These are phyloP conservation scores for Plecturocebus donacophilus DNA, from an alignment of 2,113 vertebrate genomes.

Conservation along the genomic window DNA sequence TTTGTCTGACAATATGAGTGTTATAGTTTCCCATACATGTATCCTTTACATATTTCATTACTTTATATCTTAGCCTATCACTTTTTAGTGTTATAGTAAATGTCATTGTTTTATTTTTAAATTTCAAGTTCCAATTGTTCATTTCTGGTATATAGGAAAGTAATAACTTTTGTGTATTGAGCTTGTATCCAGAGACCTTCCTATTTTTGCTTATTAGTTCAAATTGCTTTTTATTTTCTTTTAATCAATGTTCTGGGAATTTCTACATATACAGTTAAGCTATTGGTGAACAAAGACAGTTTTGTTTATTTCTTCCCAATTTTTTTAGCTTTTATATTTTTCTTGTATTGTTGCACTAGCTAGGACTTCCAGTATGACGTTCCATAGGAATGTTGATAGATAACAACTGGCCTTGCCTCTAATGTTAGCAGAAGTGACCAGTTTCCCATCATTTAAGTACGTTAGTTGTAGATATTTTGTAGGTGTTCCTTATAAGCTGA, in stretches of 20 bases:
- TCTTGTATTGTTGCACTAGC: not conserved
- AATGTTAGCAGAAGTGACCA: not conserved
- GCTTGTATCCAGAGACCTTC: not conserved
- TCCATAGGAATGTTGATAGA: not conserved
- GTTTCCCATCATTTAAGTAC: not conserved
- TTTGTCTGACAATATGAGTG: not conserved
- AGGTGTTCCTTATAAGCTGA: not conserved
- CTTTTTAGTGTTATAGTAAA: not conserved
- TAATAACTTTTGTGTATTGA: not conserved
- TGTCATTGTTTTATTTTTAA: not conserved
- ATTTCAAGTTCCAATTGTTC: not conserved
- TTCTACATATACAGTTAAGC: not conserved
- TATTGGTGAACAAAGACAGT: not conserved
- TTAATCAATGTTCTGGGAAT: not conserved
- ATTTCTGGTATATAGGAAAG: not conserved
- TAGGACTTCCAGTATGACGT: not conserved
- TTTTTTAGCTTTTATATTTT: not conserved
- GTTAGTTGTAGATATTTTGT: not conserved
- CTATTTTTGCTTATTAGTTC: not conserved
- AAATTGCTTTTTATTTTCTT: not conserved
- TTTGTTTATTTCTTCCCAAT: not conserved
- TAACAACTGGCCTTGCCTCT: not conserved
- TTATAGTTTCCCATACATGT: not conserved
- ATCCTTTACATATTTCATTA: not conserved
- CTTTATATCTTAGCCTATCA: not conserved